phyloP scores from a whole-genome alignment of 1,140 invertebrate genomes.

The Aphaenogaster rudis region DNA sequence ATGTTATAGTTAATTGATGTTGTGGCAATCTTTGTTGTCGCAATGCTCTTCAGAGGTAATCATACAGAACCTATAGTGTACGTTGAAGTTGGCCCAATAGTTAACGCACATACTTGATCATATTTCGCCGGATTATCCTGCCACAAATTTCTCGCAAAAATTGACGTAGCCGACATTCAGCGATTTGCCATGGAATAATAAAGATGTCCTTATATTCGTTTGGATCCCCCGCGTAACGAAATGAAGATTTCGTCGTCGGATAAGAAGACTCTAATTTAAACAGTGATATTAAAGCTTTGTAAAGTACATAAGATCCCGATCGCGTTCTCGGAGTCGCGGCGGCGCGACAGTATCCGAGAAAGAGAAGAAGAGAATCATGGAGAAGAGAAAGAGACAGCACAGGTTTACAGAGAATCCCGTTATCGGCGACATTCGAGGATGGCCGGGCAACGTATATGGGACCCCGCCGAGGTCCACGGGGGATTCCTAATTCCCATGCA shows the following conservation, averaged over 20 bases:
- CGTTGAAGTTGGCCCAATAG: background rate
- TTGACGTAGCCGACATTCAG: slow-evolving; percentile 1
- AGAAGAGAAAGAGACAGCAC: slow-evolving; percentile 1
- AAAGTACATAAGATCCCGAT: background rate
- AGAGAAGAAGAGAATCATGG: background rate
- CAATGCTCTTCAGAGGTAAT: background rate
- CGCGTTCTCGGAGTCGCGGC: background rate
- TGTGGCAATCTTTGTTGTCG: background rate
- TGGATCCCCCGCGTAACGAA: slow-evolving; percentile 53
- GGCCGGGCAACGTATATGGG: slow-evolving; percentile 38
- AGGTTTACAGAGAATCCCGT: slow-evolving; percentile 35
- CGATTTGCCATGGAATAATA: slow-evolving; percentile 66
- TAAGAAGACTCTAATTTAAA: slow-evolving; percentile 73
- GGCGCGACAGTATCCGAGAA: background rate
- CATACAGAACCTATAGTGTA: background rate
- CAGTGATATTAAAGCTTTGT: slow-evolving; percentile 48
- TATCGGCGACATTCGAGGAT: slow-evolving; percentile 49
- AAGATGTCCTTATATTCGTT: slow-evolving; percentile 74
- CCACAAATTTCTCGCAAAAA: slow-evolving; percentile 16
- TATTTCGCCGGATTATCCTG: slow-evolving; percentile 13
- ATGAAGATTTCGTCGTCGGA: slow-evolving; percentile 67
- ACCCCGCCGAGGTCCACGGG: slow-evolving; percentile 72
- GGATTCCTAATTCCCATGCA: slow-evolving; percentile 84
- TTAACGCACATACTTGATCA: slow-evolving; percentile 1
- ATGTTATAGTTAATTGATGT: background rate